A percentile compares a stretch with the other conserved stretches of the same genome.
phyloP scores from a whole-genome alignment of 2,888 invertebrate genomes.

The Glaucopsyche alexis region DNA sequence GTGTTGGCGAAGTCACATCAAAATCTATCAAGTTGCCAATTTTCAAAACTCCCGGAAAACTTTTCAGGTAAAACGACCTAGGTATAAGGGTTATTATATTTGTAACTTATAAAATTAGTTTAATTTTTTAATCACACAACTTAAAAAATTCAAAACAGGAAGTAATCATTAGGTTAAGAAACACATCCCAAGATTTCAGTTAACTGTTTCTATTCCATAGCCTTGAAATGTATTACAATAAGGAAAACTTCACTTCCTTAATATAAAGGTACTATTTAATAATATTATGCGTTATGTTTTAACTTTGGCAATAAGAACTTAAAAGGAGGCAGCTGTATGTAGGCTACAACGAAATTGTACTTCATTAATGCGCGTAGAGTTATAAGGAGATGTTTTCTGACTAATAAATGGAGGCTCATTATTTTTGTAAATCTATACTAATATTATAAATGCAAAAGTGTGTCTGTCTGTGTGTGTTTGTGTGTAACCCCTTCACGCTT shows the following conservation, averaged over 20 bases:
- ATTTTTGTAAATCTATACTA: too few relatives aligned
- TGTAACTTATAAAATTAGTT: too few relatives aligned
- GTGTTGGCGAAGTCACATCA: too few relatives aligned
- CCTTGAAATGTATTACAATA: background rate
- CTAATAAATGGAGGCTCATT: too few relatives aligned
- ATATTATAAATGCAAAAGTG: too few relatives aligned
- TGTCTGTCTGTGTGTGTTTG: too few relatives aligned
- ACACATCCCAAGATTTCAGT: background rate
- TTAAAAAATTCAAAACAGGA: background rate
- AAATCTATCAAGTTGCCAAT: too few relatives aligned
- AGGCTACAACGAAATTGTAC: background rate
- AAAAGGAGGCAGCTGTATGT: background rate
- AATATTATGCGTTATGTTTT: conserved; percentile 10
- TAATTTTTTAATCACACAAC: too few relatives aligned
- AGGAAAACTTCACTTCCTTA: conserved; percentile 6
- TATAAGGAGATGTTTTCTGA: background rate
- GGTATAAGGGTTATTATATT: too few relatives aligned
- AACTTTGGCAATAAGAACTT: conserved; percentile 19
- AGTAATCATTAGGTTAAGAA: background rate
- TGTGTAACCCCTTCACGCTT: too few relatives aligned
- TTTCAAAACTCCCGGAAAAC: too few relatives aligned
- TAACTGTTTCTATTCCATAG: background rate
- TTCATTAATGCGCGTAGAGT: background rate
- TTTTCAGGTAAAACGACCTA: too few relatives aligned
- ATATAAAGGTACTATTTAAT: background rate